phyloP scores from a whole-genome alignment of 2,797 vertebrate species.

The Scleropages formosus region DNA sequence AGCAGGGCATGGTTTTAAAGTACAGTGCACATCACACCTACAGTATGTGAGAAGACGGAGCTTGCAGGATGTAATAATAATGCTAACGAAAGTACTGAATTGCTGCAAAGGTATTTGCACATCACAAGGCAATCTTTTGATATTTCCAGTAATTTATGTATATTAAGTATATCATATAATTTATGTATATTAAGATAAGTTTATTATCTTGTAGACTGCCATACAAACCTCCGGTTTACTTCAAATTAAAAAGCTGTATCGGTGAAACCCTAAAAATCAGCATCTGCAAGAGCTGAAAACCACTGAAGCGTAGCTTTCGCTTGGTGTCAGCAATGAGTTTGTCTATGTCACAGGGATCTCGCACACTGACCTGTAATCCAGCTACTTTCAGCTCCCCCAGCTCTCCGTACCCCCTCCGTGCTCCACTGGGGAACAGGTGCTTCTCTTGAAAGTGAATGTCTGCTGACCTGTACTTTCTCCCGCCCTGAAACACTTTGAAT shows the following conservation, averaged over 20 bases:
- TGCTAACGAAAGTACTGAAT: too few relatives aligned
- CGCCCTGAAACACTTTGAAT: constrained; percentile 26
- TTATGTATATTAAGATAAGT: too few relatives aligned
- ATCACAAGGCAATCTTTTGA: too few relatives aligned
- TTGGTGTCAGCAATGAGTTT: neutral
- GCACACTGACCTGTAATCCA: constrained; percentile 24
- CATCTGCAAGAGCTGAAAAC: neutral
- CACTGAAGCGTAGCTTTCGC: neutral
- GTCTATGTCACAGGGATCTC: neutral
- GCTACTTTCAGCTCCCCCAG: constrained; percentile 1
- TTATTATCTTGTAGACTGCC: too few relatives aligned
- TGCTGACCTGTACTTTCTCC: constrained; percentile 14
- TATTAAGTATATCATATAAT: too few relatives aligned
- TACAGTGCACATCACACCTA: too few relatives aligned
- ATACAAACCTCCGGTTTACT: too few relatives aligned
- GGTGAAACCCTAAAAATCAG: constrained; percentile 8
- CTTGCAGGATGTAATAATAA: too few relatives aligned
- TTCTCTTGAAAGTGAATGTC: constrained; percentile 2
- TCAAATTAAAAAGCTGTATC: neutral
- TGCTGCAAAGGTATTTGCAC: too few relatives aligned
- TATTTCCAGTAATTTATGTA: too few relatives aligned
- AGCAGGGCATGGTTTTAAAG: too few relatives aligned
- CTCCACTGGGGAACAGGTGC: neutral
- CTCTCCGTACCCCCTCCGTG: neutral
- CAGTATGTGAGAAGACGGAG: too few relatives aligned